Base-by-base conservation (phyloP, 2,113 vertebrate species). In the Ochotona curzoniae region DNA sequence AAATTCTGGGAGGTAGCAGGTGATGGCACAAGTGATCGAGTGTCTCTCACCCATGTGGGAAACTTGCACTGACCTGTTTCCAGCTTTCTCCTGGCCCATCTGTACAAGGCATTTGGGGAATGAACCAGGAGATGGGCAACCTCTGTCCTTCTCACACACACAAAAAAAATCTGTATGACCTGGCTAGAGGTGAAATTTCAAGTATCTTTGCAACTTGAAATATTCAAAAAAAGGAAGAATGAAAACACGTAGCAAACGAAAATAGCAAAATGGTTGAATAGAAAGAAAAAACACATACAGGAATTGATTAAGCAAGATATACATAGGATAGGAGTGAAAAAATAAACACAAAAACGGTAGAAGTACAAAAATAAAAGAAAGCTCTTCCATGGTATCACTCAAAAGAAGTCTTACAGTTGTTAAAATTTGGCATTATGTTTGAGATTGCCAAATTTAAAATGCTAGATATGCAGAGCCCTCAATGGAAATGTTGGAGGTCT, bases 401-500 rank as follows among this genome's bases (percentile, higher is more conserved):
- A 82, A 35, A 70, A 82, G 47, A 32, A 30, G n/a, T 79, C 26
- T 49, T 88, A 60, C 7, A 38, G 21, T 57, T 90, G 2, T 84
- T 91, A 87, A 83, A 63, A 82, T 57, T 75, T 92, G 14, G 30
- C 85, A 71, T 87, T 74, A 73, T 12, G 2, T 70, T 83, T 88
- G 44, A 80, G 54, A 60, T 49, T 84, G 7, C 3, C 47, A 90
- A 10, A 57, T 80, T 87, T 96, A 70, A 81, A 88, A 80, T 91
- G 75, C 0, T 81, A 21, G 13, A 30, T 82, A 54, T n/a, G 0
- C 47, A 44, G 5, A 26, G 26, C 30, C 18, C 5, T 83, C 63
- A 87, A 87, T 80, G 64, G 79, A 76, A 93, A 75, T 91, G 80
- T 81, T 57, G 85, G 67, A 93, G 54, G 74, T 80, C 35, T 89